Percentiles rank a stretch among this genome's conserved stretches.
Evolutionary conservation across 2,888 invertebrate genomes (phyloP).

Genomic region (Hypsopygia costalis): DNA sequence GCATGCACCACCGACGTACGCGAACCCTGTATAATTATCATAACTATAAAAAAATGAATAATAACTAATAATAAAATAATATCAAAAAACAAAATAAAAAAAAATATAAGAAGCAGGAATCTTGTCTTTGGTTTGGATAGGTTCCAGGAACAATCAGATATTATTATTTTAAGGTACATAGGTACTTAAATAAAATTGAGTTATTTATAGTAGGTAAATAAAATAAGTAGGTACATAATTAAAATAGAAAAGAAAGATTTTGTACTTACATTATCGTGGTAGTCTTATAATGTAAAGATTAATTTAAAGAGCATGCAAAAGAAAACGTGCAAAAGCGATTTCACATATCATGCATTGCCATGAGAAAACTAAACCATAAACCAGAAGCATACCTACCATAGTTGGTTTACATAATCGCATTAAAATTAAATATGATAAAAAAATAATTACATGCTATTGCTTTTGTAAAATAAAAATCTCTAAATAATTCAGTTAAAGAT

Average conservation of each 20-base stretch:
- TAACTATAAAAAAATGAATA: no score
- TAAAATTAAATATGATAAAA: neutral
- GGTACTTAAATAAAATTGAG: no score
- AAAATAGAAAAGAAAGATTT: neutral
- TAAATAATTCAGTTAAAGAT: neutral
- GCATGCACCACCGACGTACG: conserved; percentile 97
- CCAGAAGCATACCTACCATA: no score
- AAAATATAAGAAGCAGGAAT: neutral
- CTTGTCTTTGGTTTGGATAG: neutral
- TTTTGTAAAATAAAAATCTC: neutral
- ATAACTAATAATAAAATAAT: no score
- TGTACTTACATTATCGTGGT: conserved; percentile 7
- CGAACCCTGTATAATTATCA: conserved; percentile 85
- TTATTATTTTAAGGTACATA: no score
- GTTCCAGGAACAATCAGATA: no score
- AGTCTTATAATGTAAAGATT: conserved; percentile 7
- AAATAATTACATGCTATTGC: conserved; percentile 4
- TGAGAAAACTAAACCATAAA: no score
- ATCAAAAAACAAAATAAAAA: neutral
- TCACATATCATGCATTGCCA: no score
- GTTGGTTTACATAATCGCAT: conserved; percentile 5
- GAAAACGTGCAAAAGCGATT: neutral
- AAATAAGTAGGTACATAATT: no score
- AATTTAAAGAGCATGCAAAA: conserved; percentile 4
- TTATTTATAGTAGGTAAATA: no score